phyloP scores from a whole-genome alignment of 2,797 vertebrate genomes.

The Semaprochilodus insignis region DNA sequence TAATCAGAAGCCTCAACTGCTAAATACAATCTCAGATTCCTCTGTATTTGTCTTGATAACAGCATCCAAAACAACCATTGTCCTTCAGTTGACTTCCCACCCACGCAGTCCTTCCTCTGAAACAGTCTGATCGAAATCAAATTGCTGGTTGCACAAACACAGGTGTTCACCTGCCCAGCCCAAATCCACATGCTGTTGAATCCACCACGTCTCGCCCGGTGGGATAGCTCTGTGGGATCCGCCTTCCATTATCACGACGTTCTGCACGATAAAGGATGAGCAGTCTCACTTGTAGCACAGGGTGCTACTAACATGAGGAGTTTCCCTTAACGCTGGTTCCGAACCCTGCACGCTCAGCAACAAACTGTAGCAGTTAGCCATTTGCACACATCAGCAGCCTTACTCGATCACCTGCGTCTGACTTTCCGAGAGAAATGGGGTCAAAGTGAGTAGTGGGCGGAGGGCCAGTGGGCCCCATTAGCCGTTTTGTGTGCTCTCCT shows the following conservation, averaged over 20 bases:
- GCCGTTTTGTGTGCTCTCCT: constrained; percentile 54
- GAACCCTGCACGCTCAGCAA: constrained; percentile 59
- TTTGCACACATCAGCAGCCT: constrained; percentile 67
- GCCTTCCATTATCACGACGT: not conserved
- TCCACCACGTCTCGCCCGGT: not conserved
- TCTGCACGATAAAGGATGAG: constrained; percentile 16
- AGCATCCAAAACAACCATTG: not conserved
- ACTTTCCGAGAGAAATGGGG: constrained; percentile 48
- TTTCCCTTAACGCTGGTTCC: constrained; percentile 50
- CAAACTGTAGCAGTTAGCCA: constrained; percentile 39
- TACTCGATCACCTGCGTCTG: constrained; percentile 56
- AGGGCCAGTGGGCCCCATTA: constrained; percentile 62
- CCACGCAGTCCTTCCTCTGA: not conserved
- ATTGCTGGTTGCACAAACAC: not conserved
- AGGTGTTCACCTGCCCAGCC: not conserved
- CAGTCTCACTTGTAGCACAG: constrained; percentile 29
- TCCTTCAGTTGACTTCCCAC: not conserved
- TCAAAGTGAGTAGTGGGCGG: constrained; percentile 64
- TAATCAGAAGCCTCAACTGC: too few species aligned
- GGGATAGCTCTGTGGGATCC: not conserved
- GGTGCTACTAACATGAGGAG: constrained; percentile 37
- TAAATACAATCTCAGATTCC: too few species aligned
- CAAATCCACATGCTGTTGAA: not conserved
- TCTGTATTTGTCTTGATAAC: too few species aligned
- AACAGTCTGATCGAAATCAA: not conserved